phyloP scores from a whole-genome alignment of 1,140 invertebrate genomes.

The Aphelinus certus region DNA sequence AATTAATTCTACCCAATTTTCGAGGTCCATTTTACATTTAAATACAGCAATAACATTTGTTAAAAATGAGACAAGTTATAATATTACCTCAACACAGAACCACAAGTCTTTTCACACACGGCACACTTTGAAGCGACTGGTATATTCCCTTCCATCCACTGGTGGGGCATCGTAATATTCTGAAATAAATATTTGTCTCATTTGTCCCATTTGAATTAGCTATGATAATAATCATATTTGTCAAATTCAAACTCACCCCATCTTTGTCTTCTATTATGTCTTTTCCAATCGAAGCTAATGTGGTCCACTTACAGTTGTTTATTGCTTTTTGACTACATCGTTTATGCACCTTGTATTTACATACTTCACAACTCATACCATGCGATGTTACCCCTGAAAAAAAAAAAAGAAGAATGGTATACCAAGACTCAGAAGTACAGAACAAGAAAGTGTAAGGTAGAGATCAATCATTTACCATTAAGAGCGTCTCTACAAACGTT shows the following conservation, averaged over 20 bases:
- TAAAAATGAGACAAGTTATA: conserved; percentile 9
- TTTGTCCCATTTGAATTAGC: conserved; percentile 20
- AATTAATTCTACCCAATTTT: conserved; percentile 15
- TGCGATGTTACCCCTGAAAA: conserved; percentile 87
- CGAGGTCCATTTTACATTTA: not conserved
- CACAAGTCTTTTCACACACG: conserved; percentile 96
- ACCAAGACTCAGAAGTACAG: not conserved
- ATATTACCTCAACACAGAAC: conserved; percentile 85
- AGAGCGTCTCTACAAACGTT: conserved; percentile 95
- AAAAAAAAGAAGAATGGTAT: not conserved
- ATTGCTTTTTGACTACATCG: conserved; percentile 89
- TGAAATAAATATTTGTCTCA: conserved; percentile 62
- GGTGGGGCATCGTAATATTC: conserved; percentile 95
- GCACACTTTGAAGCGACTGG: conserved; percentile 93
- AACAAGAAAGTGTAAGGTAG: not conserved
- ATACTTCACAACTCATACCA: conserved; percentile 94
- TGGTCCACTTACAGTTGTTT: conserved; percentile 97
- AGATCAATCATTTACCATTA: conserved; percentile 66
- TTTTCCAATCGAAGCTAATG: conserved; percentile 89
- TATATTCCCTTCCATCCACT: conserved; percentile 97
- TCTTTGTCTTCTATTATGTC: conserved; percentile 94
- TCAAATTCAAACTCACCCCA: conserved; percentile 73
- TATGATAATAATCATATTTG: not conserved
- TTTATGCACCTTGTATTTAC: conserved; percentile 97
- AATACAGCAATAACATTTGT: conserved; percentile 9